These are phyloP conservation scores for Callospermophilus lateralis DNA, from an alignment of 2,113 vertebrate species.

Conservation along the genomic window DNA sequence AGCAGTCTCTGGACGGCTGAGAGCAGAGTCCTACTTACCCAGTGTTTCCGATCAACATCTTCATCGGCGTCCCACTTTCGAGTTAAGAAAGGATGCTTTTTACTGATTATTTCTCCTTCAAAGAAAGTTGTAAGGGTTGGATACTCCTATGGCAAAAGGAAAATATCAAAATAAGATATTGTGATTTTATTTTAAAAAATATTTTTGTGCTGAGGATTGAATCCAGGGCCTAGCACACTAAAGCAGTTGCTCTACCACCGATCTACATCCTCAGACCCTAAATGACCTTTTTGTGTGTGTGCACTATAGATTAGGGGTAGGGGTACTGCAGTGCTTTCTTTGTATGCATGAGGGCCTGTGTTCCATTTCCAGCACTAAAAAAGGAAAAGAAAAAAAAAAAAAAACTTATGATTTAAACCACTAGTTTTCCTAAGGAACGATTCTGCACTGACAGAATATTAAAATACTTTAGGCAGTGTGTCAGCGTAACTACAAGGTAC, in stretches of 20 bases:
- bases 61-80: constrained; percentile 99
- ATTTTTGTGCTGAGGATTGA: background rate
- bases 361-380: no score
- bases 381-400: no score
- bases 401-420: background rate
- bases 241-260: background rate
- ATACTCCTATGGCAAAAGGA: constrained; percentile 91
- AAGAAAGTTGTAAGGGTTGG: constrained; percentile 99
- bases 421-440: background rate
- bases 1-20: background rate
- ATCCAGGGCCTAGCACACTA: background rate
- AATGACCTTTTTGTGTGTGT: background rate
- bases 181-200: background rate
- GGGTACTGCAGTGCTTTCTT: no score
- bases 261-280: background rate
- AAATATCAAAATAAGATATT: constrained; percentile 59
- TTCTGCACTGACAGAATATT: constrained; percentile 2
- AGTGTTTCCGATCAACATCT: constrained; percentile 99
- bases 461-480: background rate
- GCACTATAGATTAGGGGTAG: no score
- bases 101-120: constrained; percentile 98
- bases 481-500: background rate
- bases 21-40: constrained; percentile 88
- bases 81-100: constrained; percentile 96
- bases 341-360: no score